phyloP scores from a whole-genome alignment of 2,797 vertebrate species.

The Corythornis leucogaster region DNA sequence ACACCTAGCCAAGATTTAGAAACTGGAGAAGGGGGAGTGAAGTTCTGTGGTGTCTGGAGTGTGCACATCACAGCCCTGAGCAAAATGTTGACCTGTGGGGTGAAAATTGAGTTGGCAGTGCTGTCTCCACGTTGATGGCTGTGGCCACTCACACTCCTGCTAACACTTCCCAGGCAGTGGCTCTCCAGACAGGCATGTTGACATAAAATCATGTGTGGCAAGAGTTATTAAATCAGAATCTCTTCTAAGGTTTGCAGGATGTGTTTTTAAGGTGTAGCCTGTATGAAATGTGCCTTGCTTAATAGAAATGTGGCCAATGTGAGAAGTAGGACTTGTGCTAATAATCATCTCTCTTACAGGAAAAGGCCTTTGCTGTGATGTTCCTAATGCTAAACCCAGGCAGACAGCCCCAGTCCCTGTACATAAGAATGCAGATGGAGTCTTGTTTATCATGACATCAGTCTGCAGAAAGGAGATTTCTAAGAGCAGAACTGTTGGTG shows the following conservation, averaged over 20 bases:
- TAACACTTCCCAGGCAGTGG: slow-evolving; percentile 1
- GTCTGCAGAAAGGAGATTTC: slow-evolving; percentile 37
- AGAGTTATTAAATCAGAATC: slow-evolving; percentile 19
- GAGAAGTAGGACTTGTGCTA: background rate
- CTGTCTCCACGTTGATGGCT: background rate
- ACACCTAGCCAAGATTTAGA: background rate
- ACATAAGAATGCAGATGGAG: background rate
- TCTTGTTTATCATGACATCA: slow-evolving; percentile 47
- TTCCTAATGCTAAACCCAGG: slow-evolving; percentile 1
- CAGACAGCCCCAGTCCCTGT: slow-evolving; percentile 1
- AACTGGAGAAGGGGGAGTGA: background rate
- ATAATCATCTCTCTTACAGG: background rate
- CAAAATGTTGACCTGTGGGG: background rate
- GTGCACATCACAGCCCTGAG: background rate
- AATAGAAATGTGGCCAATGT: slow-evolving; percentile 2
- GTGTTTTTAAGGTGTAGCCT: slow-evolving; percentile 41
- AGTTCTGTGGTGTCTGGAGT: background rate
- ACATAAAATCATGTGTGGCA: background rate
- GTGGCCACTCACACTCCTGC: background rate
- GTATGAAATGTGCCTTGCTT: slow-evolving; percentile 45
- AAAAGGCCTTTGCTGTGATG: slow-evolving; percentile 18
- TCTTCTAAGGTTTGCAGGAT: slow-evolving; percentile 9
- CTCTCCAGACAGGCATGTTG: background rate
- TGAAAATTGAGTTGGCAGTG: background rate
- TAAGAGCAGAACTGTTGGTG: slow-evolving; percentile 27